Evolutionary conservation across 2,113 vertebrate species (phyloP).

Genomic region (Cettia cetti): DNA sequence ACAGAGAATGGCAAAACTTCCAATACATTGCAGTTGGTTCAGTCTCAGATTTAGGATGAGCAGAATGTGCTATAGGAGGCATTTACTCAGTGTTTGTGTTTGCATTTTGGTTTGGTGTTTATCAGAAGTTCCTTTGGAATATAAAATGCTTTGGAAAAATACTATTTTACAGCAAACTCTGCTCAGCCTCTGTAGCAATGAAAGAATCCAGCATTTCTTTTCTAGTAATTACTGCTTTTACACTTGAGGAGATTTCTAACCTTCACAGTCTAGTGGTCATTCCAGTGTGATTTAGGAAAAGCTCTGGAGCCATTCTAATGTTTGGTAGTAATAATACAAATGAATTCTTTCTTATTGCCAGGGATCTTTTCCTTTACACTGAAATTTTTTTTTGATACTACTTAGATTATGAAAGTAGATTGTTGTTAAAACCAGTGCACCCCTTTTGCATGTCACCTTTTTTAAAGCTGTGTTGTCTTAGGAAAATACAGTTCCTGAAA

Average conservation of each 20-base stretch:
- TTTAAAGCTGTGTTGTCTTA: slow-evolving; percentile 20
- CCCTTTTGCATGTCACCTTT: neutral
- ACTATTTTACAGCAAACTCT: neutral
- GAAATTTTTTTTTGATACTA: neutral
- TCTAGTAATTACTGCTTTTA: neutral
- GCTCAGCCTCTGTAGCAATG: neutral
- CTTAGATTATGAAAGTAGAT: neutral
- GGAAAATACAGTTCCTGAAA: slow-evolving; percentile 49
- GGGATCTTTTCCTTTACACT: neutral
- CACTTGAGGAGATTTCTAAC: neutral
- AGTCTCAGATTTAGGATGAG: neutral
- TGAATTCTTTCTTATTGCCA: neutral
- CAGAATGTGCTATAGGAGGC: neutral
- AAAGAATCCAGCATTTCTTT: neutral
- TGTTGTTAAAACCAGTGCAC: neutral
- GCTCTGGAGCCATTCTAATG: neutral
- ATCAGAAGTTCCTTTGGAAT: neutral
- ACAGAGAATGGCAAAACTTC: neutral
- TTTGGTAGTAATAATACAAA: neutral
- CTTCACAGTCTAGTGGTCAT: neutral
- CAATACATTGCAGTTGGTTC: neutral
- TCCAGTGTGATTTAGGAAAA: neutral
- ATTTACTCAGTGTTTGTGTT: neutral
- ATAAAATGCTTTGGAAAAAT: neutral
- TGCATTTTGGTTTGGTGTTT: neutral